Base-by-base conservation (phyloP, 2,113 vertebrate species). In the Pituophis catenifer region DNA sequence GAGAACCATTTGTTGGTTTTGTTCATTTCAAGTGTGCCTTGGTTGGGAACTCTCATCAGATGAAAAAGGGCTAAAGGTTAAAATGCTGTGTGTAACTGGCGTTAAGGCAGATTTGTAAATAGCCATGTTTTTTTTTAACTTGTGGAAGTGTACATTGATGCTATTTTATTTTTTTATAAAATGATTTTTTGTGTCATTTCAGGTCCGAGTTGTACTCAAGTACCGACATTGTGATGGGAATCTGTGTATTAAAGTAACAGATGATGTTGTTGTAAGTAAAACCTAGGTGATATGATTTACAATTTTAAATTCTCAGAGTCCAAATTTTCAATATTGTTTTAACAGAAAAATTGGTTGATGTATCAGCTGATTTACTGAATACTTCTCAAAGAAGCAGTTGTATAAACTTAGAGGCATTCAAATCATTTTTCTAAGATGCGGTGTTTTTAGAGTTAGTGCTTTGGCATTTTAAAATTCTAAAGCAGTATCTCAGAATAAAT, bases 221-320 rank as follows among this genome's bases (percentile, higher is more conserved):
- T 99, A 99, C 29, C 98, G 99, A 92, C 99, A 99, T 86, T 99
- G 99, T 92, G 99, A 99, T 94, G 99, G 99, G 10, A 99, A 98
- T 96, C 97, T 99, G 19, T 99, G 98, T 92, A 99, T 99, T 93
- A 99, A 99, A 98, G 99, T 99, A 86, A 99, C 99, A 9, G 99
- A 99, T 92, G 98, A 99, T 29, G 97, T 98, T 87, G 98, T 99
- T 98, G 99, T 99, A 97, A 98, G 99, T 98, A 97, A 91, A 59
- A 89, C 75, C 29, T 92, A 95, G 9, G 33, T 95, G 29, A 8
- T 29, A 81, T 89, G 58, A n/a, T 15, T 58, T 58, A 38, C 5
- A 57, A 26, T 50, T n/a, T 86, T 23, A 86, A 10, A 26, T 17
- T 91, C 15, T 85, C 19, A 23, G 21, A 24, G 8, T 81, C 33